Conservation (phyloP, 2,888 invertebrate genomes). For the Platerodrilus igneus region DNA sequence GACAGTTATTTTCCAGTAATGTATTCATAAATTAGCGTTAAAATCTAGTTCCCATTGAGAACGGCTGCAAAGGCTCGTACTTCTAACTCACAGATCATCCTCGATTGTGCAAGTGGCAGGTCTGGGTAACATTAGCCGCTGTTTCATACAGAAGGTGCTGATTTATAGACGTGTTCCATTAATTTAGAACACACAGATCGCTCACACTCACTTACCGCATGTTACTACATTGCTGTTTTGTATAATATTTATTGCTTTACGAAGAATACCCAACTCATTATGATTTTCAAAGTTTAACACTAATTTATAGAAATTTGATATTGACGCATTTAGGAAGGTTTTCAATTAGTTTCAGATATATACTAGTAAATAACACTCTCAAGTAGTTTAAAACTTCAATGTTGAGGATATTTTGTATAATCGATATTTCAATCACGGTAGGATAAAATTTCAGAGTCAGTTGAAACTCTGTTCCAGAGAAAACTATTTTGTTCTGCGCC, state of each 20-base stretch:
- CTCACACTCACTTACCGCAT: slow-evolving; percentile 31
- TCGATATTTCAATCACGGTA: too few species aligned
- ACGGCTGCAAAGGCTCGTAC: slow-evolving; percentile 19
- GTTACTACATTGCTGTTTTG: slow-evolving; percentile 4
- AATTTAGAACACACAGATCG: slow-evolving; percentile 36
- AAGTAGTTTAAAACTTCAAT: too few species aligned
- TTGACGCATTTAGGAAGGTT: too few species aligned
- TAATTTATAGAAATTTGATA: too few species aligned
- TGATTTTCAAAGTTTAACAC: too few species aligned
- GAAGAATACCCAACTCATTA: too few species aligned
- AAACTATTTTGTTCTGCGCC: too few species aligned
- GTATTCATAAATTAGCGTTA: slow-evolving; percentile 20
- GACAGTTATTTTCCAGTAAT: slow-evolving; percentile 18
- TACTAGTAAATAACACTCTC: too few species aligned
- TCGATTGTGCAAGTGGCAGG: slow-evolving; percentile 40
- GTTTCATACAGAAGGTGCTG: slow-evolving; percentile 39
- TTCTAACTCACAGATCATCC: slow-evolving; percentile 28
- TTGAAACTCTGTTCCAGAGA: too few species aligned
- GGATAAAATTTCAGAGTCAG: too few species aligned
- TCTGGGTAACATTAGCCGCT: slow-evolving; percentile 36
- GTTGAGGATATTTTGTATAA: too few species aligned
- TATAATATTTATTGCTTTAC: slow-evolving; percentile 14
- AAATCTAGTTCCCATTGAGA: slow-evolving; percentile 15
- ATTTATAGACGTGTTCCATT: slow-evolving; percentile 40
- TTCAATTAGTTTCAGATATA: too few species aligned